phyloP scores from a whole-genome alignment of 1,140 invertebrate genomes.

The Notospermus geniculatus region DNA sequence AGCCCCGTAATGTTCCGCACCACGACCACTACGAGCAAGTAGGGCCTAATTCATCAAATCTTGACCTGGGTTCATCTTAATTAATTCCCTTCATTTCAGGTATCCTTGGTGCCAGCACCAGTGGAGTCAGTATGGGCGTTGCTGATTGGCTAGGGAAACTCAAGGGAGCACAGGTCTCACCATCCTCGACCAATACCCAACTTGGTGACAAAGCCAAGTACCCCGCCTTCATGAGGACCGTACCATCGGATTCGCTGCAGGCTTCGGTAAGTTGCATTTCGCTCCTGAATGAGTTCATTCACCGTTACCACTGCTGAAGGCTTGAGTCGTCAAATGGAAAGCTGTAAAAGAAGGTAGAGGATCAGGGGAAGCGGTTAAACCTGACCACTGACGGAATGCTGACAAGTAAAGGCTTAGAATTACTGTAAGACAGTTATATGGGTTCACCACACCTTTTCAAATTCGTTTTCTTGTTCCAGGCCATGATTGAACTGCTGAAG shows the following conservation, averaged over 20 bases:
- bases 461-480: constrained; percentile 34
- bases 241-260: constrained; percentile 16
- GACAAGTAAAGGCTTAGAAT: no score
- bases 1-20: no score
- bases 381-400: no score
- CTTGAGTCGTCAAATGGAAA: constrained; percentile 3
- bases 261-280: constrained; percentile 20
- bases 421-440: no score
- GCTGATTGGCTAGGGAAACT: constrained; percentile 23
- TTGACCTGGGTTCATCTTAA: background rate
- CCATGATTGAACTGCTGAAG: constrained; percentile 42
- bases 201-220: constrained; percentile 33
- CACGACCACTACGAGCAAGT: no score
- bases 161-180: constrained; percentile 28
- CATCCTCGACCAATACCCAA: constrained; percentile 28
- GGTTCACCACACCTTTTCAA: constrained; percentile 14
- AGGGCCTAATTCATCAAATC: background rate
- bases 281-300: no score
- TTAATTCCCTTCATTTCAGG: constrained; percentile 22
- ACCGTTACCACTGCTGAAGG: no score
- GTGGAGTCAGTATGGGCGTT: constrained; percentile 30
- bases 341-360: constrained; percentile 40
- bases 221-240: constrained; percentile 35
- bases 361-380: no score
- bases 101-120: constrained; percentile 33